A percentile compares a stretch with the other conserved stretches of the same genome.
phyloP scores from a whole-genome alignment of 2,797 vertebrate species.

The Xenopus petersii region DNA sequence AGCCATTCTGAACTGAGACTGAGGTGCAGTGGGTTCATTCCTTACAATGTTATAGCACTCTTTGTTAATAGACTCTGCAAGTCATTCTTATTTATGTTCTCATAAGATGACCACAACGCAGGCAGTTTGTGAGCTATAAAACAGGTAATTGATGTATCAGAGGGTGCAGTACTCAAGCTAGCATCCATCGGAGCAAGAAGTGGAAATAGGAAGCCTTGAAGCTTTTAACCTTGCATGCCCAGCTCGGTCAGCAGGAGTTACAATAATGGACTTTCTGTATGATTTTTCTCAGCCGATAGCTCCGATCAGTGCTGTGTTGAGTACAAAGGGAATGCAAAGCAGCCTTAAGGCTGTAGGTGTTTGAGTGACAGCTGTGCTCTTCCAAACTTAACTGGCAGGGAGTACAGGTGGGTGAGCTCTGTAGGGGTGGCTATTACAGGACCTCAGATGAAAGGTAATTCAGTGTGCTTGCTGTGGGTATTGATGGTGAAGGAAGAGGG shows the following conservation, averaged over 20 bases:
- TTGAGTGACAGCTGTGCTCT: not conserved
- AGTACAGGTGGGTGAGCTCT: not conserved
- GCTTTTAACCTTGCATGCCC: constrained; percentile 26
- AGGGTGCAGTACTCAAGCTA: not conserved
- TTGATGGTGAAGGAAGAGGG: constrained; percentile 11
- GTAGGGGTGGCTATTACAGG: not conserved
- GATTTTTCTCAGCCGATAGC: not conserved
- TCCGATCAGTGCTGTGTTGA: not conserved
- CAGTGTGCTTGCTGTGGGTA: not conserved
- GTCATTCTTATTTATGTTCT: too few species aligned
- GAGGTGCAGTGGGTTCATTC: too few species aligned
- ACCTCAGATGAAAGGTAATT: constrained; percentile 7
- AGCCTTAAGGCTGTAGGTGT: not conserved
- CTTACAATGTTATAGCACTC: too few species aligned
- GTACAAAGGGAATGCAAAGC: constrained; percentile 24
- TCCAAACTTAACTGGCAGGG: fast-evolving
- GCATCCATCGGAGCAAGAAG: constrained; percentile 33
- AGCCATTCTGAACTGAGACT: too few species aligned
- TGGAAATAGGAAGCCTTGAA: constrained; percentile 19
- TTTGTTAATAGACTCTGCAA: too few species aligned
- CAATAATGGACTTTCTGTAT: constrained; percentile 39
- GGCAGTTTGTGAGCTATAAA: not conserved
- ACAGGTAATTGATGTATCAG: not conserved
- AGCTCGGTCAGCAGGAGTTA: constrained; percentile 38
- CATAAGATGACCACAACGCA: too few species aligned